A percentile compares a stretch with the other conserved stretches of the same genome.
Evolutionary conservation across 2,797 vertebrate species (phyloP).

Genomic region (Valencia hispanica): DNA sequence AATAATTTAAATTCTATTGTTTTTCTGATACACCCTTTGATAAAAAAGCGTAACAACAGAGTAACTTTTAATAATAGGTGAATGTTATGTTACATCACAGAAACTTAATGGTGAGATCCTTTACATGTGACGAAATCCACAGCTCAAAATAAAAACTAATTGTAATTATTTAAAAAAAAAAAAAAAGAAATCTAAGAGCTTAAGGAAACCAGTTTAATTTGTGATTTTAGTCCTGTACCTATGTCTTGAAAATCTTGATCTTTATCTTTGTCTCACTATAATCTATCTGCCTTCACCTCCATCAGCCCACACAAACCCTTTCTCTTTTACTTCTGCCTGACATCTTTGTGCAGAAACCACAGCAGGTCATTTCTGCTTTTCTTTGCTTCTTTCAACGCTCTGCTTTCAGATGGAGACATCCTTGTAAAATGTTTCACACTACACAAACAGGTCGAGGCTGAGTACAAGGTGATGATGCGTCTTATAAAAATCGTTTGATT

Average conservation of each 20-base stretch:
- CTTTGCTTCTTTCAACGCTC: neutral
- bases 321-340: neutral
- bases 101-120: neutral
- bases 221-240: neutral
- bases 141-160: neutral
- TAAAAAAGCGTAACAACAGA: neutral
- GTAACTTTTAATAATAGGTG: neutral
- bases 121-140: neutral
- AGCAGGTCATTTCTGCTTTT: conserved; percentile 1
- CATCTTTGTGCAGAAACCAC: neutral
- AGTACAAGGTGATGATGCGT: neutral
- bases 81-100: neutral
- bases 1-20: too few relatives aligned
- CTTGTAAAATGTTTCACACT: neutral
- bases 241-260: neutral
- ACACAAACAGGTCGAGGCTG: conserved; percentile 3
- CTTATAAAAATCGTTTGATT: neutral
- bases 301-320: conserved; percentile 2
- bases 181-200: neutral
- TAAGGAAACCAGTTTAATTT: neutral
- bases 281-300: conserved; percentile 7
- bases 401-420: neutral
- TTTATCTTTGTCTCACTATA: neutral
- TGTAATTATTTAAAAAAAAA: too few relatives aligned
- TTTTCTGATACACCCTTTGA: too few relatives aligned